Conservation (phyloP, 2,888 invertebrate species). For the Leptopilina syphax region DNA sequence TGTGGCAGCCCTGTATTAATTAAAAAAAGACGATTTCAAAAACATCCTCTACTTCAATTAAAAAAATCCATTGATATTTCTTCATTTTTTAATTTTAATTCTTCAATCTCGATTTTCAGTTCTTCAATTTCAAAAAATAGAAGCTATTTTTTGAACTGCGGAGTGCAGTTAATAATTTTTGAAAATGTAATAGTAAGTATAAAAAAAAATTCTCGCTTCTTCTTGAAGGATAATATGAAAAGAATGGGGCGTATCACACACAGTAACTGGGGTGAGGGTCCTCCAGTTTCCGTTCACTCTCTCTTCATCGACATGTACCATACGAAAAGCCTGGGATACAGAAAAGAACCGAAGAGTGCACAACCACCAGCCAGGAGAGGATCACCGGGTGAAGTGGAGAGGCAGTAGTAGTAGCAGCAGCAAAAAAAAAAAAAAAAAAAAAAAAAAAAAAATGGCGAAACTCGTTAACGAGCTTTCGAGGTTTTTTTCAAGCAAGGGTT, state of each 20-base stretch:
- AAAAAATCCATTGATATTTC: no score
- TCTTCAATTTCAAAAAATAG: no score
- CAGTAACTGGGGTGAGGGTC: slow-evolving; percentile 38
- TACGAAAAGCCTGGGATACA: slow-evolving; percentile 10
- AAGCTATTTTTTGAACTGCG: no score
- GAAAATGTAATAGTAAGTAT: no score
- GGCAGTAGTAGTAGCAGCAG: neutral
- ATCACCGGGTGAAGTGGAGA: slow-evolving; percentile 52
- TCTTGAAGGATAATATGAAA: slow-evolving; percentile 32
- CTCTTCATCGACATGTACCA: slow-evolving; percentile 20
- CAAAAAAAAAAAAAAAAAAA: no score
- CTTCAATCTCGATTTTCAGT: no score
- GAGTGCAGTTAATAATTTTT: no score
- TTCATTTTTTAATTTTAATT: no score
- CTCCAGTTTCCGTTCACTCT: slow-evolving; percentile 34
- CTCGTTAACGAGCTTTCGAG: slow-evolving; percentile 73
- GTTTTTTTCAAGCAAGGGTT: slow-evolving; percentile 61
- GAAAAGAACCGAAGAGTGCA: slow-evolving; percentile 32
- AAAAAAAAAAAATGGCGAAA: slow-evolving; percentile 66
- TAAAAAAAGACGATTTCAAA: no score
- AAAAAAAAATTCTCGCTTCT: neutral
- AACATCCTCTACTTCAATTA: no score
- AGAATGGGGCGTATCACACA: slow-evolving; percentile 33
- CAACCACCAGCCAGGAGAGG: slow-evolving; percentile 55
- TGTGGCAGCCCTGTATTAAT: no score